These are phyloP conservation scores for Onychomys torridus DNA, from an alignment of 2,797 vertebrate species.

Conservation along the genomic window DNA sequence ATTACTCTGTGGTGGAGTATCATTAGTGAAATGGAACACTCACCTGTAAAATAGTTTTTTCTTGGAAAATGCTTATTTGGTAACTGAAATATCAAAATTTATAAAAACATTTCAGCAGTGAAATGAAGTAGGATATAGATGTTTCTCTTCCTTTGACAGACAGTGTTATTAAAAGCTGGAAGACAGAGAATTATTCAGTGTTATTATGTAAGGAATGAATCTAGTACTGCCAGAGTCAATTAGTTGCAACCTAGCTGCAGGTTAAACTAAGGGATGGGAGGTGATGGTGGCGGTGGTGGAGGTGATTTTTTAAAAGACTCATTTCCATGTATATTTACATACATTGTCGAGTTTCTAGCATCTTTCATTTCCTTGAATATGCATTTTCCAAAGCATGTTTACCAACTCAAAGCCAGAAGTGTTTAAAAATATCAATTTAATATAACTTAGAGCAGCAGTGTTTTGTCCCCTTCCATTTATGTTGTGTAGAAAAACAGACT, in stretches of 20 bases:
- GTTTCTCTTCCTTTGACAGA: slow-evolving; percentile 51
- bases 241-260: slow-evolving; percentile 19
- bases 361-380: slow-evolving; percentile 13
- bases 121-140: slow-evolving; percentile 56
- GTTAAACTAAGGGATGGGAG: background rate
- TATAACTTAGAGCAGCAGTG: slow-evolving; percentile 68
- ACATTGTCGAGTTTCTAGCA: slow-evolving; percentile 64
- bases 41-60: slow-evolving; percentile 52
- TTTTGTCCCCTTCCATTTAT: slow-evolving; percentile 75
- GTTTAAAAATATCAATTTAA: slow-evolving; percentile 72
- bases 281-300: background rate
- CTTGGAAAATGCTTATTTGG: slow-evolving; percentile 52
- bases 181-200: slow-evolving; percentile 24
- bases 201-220: background rate
- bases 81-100: slow-evolving; percentile 68
- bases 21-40: slow-evolving; percentile 63
- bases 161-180: slow-evolving; percentile 44
- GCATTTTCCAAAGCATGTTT: slow-evolving; percentile 61
- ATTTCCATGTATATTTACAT: slow-evolving; percentile 53
- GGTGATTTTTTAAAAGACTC: slow-evolving; percentile 45
- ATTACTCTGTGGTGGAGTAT: slow-evolving; percentile 68
- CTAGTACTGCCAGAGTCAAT: background rate
- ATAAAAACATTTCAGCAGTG: slow-evolving; percentile 44
- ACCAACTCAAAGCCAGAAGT: slow-evolving; percentile 65
- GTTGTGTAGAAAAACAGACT: slow-evolving; percentile 79